A percentile compares a stretch with the other conserved stretches of the same genome.
phyloP scores from a whole-genome alignment of 2,888 invertebrate species.

The Smittia sp. region DNA sequence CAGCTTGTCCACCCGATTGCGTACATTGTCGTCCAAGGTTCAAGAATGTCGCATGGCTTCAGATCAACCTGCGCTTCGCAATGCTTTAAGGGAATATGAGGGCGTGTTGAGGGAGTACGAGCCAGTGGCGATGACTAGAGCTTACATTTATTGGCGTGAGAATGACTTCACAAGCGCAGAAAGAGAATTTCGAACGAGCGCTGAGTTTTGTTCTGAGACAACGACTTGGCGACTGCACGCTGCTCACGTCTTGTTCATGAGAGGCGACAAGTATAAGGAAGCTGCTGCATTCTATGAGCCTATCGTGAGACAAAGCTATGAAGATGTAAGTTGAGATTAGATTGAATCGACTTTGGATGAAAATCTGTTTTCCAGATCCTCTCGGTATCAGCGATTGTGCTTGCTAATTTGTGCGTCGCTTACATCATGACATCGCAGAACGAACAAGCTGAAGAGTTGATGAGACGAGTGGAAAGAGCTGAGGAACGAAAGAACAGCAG shows the following conservation, averaged over 20 bases:
- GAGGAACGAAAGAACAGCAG: constrained; percentile 91
- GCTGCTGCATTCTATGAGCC: constrained; percentile 98
- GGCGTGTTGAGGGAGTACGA: constrained; percentile 89
- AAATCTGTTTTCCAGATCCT: constrained; percentile 63
- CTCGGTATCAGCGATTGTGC: constrained; percentile 93
- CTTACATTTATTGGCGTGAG: constrained; percentile 83
- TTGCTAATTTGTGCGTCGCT: constrained; percentile 97
- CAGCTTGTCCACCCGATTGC: constrained; percentile 81
- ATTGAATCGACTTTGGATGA: neutral
- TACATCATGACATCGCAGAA: constrained; percentile 99
- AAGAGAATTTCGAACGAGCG: constrained; percentile 93
- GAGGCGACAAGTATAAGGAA: constrained; percentile 97
- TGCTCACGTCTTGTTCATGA: constrained; percentile 98
- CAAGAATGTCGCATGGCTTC: constrained; percentile 87
- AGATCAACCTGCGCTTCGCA: constrained; percentile 85
- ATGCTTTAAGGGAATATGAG: constrained; percentile 88
- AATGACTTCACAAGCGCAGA: constrained; percentile 95
- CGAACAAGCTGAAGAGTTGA: constrained; percentile 96
- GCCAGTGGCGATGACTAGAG: constrained; percentile 98
- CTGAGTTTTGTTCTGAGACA: constrained; percentile 97
- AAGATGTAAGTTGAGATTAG: constrained; percentile 60
- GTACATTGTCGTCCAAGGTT: constrained; percentile 90
- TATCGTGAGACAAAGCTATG: constrained; percentile 90
- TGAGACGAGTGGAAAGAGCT: constrained; percentile 98
- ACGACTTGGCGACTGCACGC: constrained; percentile 97